A percentile compares a stretch with the other conserved stretches of the same genome.
phyloP scores from a whole-genome alignment of 2,797 vertebrate genomes.

The Girardinus metallicus region DNA sequence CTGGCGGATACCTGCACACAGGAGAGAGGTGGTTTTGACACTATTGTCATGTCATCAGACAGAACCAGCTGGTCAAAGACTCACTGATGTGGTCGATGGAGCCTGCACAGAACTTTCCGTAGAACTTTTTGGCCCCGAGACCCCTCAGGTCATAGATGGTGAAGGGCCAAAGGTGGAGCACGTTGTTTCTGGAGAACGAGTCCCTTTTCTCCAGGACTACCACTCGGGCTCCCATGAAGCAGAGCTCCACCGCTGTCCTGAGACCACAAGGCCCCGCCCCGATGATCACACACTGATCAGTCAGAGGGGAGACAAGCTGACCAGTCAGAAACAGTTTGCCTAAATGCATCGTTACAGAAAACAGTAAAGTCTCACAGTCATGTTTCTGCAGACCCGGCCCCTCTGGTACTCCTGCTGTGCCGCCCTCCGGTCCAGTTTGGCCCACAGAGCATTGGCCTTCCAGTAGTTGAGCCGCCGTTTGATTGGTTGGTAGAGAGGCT shows the following conservation, averaged over 20 bases:
- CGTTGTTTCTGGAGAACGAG: constrained; percentile 95
- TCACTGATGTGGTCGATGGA: constrained; percentile 98
- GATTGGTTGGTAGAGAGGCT: constrained; percentile 88
- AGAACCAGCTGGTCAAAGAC: constrained; percentile 38
- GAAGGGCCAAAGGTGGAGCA: constrained; percentile 96
- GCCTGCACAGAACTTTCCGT: constrained; percentile 94
- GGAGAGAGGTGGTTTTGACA: neutral
- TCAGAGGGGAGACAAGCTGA: constrained; percentile 2
- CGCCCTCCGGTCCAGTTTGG: constrained; percentile 92
- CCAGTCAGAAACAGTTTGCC: neutral
- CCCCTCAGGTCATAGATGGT: constrained; percentile 95
- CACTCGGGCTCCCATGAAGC: constrained; percentile 92
- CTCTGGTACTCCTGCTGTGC: constrained; percentile 89
- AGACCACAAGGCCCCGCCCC: constrained; percentile 96
- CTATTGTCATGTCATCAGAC: neutral
- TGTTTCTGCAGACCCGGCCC: constrained; percentile 86
- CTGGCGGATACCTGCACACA: constrained; percentile 90
- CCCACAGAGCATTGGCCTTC: constrained; percentile 95
- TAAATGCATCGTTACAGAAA: neutral
- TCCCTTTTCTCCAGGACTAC: constrained; percentile 97
- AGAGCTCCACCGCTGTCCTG: constrained; percentile 92
- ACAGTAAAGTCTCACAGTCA: constrained; percentile 80
- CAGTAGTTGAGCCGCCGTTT: constrained; percentile 93
- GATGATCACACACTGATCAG: constrained; percentile 90
- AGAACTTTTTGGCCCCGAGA: constrained; percentile 95